Base-by-base conservation (phyloP, 2,113 vertebrate species). In the Muntiacus reevesi region DNA sequence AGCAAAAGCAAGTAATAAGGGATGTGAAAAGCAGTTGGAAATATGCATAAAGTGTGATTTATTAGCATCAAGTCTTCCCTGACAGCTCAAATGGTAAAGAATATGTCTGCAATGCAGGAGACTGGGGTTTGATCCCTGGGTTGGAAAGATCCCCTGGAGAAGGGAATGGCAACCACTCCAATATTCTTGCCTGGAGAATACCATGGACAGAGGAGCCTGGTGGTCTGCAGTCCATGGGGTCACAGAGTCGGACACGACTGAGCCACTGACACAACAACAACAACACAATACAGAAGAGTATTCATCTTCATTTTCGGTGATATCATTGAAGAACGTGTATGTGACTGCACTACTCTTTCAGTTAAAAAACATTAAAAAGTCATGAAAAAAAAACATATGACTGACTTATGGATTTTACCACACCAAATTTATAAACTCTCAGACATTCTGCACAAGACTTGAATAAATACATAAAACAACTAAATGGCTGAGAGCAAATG, bases 331-430 rank as follows among this genome's bases (percentile, higher is more conserved):
- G 28, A 55, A 50, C 21, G 12, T 93, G 28, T 59, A 59, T 50
- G 43, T 50, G 60, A 50, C 14, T 17, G 7, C 33, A 17, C 30
- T 33, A n/a, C 15, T n/a, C 15, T n/a, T 33, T 64, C 62, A 64
- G 2, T n/a, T n/a, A n/a, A 64, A 64, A 30, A 33, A 64, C 14
- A n/a, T 64, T 64, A n/a, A 64, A n/a, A 17, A 64, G 30, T 33
- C 17, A 64, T 2, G 6, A n/a, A 17, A n/a, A n/a, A 1, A n/a
- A n/a, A 64, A 7, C n/a, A n/a, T 33, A 17, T 0, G 3, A n/a
- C 30, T 64, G 33, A 64, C 30, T 62, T 6, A n/a, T 8, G 4
- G 62, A 64, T 64, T 33, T 64, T 64, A 64, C 30, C 30, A 33
- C 15, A n/a, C 33, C 3, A n/a, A 16, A 16, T 17, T 64, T 64